These are phyloP conservation scores for Abscondita cerata DNA, from an alignment of 2,888 invertebrate genomes.

Conservation along the genomic window DNA sequence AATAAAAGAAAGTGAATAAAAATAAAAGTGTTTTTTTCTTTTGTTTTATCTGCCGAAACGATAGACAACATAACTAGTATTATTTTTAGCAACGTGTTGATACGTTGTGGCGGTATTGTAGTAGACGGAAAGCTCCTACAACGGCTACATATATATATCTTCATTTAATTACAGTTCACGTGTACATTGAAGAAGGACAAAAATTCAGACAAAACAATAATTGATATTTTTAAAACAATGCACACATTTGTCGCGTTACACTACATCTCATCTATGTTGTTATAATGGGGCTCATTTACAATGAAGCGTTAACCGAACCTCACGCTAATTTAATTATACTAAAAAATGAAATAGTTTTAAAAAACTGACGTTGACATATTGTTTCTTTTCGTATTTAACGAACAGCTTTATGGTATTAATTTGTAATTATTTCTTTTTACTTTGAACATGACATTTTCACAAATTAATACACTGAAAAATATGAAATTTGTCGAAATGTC, in stretches of 20 bases:
- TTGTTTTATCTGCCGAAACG: conserved; percentile 34
- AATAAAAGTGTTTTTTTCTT: conserved; percentile 32
- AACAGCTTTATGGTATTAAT: no score
- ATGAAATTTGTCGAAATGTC: no score
- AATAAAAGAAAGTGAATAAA: conserved; percentile 31
- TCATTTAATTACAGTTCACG: conserved; percentile 14
- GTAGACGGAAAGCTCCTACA: conserved; percentile 25
- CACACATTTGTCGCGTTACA: conserved; percentile 33
- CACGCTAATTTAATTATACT: conserved; percentile 18
- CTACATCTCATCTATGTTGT: conserved; percentile 29
- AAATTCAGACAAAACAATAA: conserved; percentile 8
- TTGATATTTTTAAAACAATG: conserved; percentile 22
- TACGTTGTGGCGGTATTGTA: conserved; percentile 35
- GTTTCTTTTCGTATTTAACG: no score
- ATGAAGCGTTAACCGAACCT: conserved; percentile 26
- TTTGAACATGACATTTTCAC: no score
- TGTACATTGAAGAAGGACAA: conserved; percentile 3
- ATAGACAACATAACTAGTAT: conserved; percentile 36
- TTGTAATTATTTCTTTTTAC: no score
- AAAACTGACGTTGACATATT: neutral
- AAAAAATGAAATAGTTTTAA: conserved; percentile 4
- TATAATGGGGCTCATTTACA: conserved; percentile 31
- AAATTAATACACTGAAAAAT: no score
- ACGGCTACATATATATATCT: conserved; percentile 16
- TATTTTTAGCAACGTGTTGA: conserved; percentile 37